phyloP scores from a whole-genome alignment of 2,888 invertebrate genomes.

The Amiota minor region DNA sequence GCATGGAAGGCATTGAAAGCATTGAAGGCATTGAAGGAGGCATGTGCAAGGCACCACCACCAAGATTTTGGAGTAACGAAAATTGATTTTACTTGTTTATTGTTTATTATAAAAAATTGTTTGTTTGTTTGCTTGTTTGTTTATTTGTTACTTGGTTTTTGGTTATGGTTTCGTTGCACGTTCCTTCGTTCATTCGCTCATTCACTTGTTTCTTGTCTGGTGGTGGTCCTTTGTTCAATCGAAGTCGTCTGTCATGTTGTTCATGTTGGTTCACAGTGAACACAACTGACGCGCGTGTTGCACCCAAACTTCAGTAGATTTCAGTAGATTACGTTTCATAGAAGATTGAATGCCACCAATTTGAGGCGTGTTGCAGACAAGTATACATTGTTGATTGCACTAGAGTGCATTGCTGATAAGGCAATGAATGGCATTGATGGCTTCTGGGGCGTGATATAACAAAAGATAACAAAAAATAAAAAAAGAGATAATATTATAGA shows the following conservation, averaged over 20 bases:
- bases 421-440: no score
- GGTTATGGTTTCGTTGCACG: constrained; percentile 35
- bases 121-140: constrained; percentile 34
- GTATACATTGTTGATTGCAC: not conserved
- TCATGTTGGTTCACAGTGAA: not conserved
- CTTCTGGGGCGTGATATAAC: no score
- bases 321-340: no score
- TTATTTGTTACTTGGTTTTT: constrained; percentile 5
- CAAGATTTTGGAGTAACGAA: constrained; percentile 34
- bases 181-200: constrained; percentile 16
- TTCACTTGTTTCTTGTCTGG: not conserved
- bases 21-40: not conserved
- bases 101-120: constrained; percentile 44
- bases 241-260: not conserved
- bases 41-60: not conserved
- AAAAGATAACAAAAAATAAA: no score
- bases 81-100: constrained; percentile 60
- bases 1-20: constrained; percentile 6
- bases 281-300: not conserved
- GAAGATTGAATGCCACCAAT: no score
- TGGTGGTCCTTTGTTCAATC: not conserved
- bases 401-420: not conserved
- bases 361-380: not conserved
- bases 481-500: no score
- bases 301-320: no score